Evolutionary conservation across 2,113 vertebrate species (phyloP).

Genomic region (Zosterops borbonicus): DNA sequence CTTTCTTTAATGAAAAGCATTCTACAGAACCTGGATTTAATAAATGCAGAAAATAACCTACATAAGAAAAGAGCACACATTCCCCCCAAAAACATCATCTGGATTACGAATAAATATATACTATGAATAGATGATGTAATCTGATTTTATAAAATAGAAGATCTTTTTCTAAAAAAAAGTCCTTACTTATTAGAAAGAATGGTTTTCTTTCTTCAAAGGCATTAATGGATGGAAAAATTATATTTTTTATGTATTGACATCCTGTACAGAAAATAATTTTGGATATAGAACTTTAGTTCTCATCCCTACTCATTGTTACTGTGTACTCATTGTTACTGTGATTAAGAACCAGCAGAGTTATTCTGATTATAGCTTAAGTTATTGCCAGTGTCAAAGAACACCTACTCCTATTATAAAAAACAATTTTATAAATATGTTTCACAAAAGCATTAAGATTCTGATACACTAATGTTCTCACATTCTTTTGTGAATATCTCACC

Average conservation of each 20-base stretch:
- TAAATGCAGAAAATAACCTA: not conserved
- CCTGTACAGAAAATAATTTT: not conserved
- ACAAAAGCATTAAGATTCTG: not conserved
- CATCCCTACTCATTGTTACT: not conserved
- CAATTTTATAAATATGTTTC: not conserved
- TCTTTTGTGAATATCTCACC: not conserved
- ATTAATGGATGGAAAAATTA: not conserved
- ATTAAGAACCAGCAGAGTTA: not conserved
- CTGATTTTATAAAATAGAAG: not conserved
- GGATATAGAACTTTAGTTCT: not conserved
- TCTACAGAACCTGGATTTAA: constrained; percentile 1
- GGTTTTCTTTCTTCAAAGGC: not conserved
- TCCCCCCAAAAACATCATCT: accelerated
- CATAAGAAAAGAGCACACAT: not conserved
- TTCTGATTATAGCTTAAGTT: not conserved
- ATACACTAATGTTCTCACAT: not conserved
- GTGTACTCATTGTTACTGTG: not conserved
- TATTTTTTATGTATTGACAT: not conserved
- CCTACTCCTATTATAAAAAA: not conserved
- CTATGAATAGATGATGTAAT: not conserved
- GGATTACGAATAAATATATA: not conserved
- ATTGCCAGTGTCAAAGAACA: not conserved
- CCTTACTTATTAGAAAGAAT: not conserved
- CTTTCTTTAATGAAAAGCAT: not conserved
- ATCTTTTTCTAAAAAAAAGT: not conserved